These are phyloP conservation scores for Porphyrio hochstetteri DNA, from an alignment of 2,113 vertebrate species.

Conservation along the genomic window DNA sequence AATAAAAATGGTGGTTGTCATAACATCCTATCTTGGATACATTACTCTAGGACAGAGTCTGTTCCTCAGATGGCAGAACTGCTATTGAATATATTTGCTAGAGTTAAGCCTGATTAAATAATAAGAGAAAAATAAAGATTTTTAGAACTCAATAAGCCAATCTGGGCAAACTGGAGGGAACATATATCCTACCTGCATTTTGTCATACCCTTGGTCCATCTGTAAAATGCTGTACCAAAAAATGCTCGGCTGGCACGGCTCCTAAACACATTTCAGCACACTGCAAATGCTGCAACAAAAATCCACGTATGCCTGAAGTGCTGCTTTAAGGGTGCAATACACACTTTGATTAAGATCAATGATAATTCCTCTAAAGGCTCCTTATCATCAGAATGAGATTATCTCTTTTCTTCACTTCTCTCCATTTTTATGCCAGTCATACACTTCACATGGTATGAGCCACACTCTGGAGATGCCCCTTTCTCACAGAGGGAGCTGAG, in stretches of 20 bases:
- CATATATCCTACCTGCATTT: neutral
- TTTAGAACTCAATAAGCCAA: slow-evolving; percentile 17
- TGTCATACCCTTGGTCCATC: neutral
- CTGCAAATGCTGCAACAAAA: neutral
- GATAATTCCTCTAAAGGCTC: neutral
- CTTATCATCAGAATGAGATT: neutral
- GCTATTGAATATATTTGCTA: slow-evolving; percentile 5
- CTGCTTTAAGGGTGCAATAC: neutral
- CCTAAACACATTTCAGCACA: neutral
- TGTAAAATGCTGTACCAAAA: neutral
- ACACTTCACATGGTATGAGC: neutral
- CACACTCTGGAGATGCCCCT: neutral
- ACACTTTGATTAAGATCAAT: neutral
- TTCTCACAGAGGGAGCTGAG: neutral
- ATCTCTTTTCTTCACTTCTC: neutral
- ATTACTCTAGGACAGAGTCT: slow-evolving; percentile 27
- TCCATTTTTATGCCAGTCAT: neutral
- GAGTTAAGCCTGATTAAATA: slow-evolving; percentile 56
- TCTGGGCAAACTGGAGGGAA: neutral
- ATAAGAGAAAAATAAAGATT: neutral
- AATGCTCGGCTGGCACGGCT: neutral
- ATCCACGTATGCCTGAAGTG: neutral
- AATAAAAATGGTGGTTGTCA: slow-evolving; percentile 62
- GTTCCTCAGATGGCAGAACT: slow-evolving; percentile 4
- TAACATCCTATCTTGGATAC: slow-evolving; percentile 43